Conservation (phyloP, 2,113 vertebrate genomes). For the Noctilio leporinus region DNA sequence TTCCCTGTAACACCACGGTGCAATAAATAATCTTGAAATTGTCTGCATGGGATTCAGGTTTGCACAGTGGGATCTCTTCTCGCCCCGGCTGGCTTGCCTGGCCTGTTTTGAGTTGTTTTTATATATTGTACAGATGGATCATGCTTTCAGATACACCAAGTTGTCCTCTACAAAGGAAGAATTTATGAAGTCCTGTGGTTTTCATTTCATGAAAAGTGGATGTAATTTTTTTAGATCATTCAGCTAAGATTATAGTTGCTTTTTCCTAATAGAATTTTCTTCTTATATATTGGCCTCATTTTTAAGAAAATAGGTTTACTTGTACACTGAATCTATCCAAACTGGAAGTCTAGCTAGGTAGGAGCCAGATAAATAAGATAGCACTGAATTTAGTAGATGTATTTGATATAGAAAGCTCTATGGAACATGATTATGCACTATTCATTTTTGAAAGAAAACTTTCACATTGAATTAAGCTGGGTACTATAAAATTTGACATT, state of each 20-base stretch:
- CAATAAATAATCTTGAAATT: constrained; percentile 49
- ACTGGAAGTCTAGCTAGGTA: not conserved
- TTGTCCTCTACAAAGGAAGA: constrained; percentile 57
- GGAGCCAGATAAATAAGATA: constrained; percentile 22
- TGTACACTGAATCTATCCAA: constrained; percentile 40
- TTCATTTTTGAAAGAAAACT: constrained; percentile 30
- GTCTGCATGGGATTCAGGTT: not conserved
- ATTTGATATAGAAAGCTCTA: not conserved
- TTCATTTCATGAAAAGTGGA: constrained; percentile 67
- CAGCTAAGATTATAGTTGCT: constrained; percentile 63
- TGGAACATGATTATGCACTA: not conserved
- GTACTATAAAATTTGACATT: not conserved
- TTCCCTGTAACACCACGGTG: constrained; percentile 8
- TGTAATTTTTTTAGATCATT: constrained; percentile 62
- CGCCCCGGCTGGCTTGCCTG: not conserved
- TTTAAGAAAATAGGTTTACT: constrained; percentile 67
- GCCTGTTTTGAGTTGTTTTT: constrained; percentile 24
- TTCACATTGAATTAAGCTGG: constrained; percentile 10
- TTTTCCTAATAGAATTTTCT: constrained; percentile 66
- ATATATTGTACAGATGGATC: constrained; percentile 17
- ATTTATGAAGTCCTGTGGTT: constrained; percentile 65
- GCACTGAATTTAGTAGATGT: not conserved
- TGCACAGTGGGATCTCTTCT: constrained; percentile 45
- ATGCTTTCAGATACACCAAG: constrained; percentile 37
- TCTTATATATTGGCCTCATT: constrained; percentile 60